Evolutionary conservation across 2,888 invertebrate species (phyloP), one percentile per base, ranked within the genome.

Genomic region (Mesorhabditis sp.): DNA sequence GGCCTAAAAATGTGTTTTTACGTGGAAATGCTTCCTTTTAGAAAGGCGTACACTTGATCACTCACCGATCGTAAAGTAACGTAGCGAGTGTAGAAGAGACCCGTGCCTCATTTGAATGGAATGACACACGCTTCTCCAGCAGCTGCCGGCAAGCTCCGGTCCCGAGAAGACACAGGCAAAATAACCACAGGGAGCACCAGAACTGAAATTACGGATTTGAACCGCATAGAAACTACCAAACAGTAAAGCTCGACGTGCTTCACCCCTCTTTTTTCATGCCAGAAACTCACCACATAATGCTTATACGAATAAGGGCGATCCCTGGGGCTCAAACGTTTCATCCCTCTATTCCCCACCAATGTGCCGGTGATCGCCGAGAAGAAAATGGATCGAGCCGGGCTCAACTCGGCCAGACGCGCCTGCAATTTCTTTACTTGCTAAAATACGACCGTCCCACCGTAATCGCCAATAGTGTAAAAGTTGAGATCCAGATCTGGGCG

Each of bases 291-390:
- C 70, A 75, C 43, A 65, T 72, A 77, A 43, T 77, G 77, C 45
- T 72, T 75, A 64, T 66, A 71, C 7, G 73, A 70, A 62, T 70
- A 71, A 41, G 66, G 62, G 61, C 72, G 62, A 41, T 50, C 68
- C n/a, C 45, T 62, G 44, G 67, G 45, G n/a, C 41, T 41, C 28
- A 69, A 67, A 4, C 62, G 7, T 45, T 70, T 70, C 3, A 75
- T 76, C 61, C 72, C 74, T 62, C 78, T 66, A 62, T 78, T 78
- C 43, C 76, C 78, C 62, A 78, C 70, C 1, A 78, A 63, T 50
- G 78, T 78, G 0, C 73, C 69, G 6, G 70, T 67, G 7, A 76
- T 70, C 13, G 76, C 50, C 41, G 78, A 67, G 41, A 73, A 45
- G 28, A 75, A 70, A 4, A 76, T 62, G 10, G 73, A 68, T 7